These are phyloP conservation scores for Prionace glauca DNA, from an alignment of 2,797 vertebrate species.

Conservation along the genomic window DNA sequence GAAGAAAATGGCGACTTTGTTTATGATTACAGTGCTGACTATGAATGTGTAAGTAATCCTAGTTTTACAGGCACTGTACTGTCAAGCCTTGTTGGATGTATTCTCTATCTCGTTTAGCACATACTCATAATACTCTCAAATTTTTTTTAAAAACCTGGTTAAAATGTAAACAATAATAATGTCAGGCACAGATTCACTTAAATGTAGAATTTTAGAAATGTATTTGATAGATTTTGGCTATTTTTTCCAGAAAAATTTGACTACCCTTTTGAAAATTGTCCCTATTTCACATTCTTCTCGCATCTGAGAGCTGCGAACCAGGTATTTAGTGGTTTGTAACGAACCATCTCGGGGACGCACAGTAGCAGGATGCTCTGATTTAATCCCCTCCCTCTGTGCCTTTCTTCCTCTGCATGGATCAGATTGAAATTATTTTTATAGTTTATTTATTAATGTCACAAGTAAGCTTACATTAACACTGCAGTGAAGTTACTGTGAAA, in stretches of 20 bases:
- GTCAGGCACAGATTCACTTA: not conserved
- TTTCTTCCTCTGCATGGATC: too few species aligned
- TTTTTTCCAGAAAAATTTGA: not conserved
- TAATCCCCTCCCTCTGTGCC: not conserved
- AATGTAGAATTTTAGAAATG: not conserved
- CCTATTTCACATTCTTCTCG: not conserved
- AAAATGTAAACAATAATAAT: not conserved
- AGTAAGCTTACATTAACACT: too few species aligned
- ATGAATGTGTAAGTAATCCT: slow-evolving; percentile 51
- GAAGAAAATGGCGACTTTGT: slow-evolving; percentile 48
- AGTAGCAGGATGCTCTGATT: not conserved
- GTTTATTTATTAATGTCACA: too few species aligned
- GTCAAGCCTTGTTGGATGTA: not conserved
- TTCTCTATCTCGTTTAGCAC: not conserved
- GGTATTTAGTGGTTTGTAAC: not conserved
- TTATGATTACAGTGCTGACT: slow-evolving; percentile 54
- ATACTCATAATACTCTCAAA: not conserved
- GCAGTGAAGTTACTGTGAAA: too few species aligned
- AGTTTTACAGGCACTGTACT: not conserved
- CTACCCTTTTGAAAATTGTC: not conserved
- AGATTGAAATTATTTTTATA: too few species aligned
- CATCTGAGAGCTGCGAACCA: too few species aligned
- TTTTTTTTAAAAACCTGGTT: not conserved
- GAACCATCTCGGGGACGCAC: not conserved
- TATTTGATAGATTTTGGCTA: not conserved